Percentiles rank a stretch among this genome's conserved stretches.
Evolutionary conservation across 2,113 vertebrate species (phyloP).

Genomic region (Phainopepla nitens): DNA sequence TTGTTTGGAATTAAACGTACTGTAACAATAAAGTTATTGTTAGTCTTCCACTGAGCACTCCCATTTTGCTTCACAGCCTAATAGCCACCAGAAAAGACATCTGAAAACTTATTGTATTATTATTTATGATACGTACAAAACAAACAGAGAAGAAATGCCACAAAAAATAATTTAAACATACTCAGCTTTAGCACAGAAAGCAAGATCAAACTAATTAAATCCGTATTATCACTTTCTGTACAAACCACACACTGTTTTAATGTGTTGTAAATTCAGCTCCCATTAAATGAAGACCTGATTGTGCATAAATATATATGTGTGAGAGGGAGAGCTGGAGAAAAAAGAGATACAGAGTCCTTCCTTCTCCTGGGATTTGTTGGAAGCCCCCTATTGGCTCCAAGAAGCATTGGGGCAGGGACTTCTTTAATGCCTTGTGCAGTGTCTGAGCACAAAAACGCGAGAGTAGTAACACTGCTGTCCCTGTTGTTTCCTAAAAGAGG

Average conservation of each 20-base stretch:
- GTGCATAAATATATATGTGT: neutral
- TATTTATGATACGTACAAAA: conserved; percentile 46
- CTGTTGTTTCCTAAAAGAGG: conserved; percentile 34
- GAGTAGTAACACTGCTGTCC: neutral
- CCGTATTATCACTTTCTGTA: conserved; percentile 27
- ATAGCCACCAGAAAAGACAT: conserved; percentile 16
- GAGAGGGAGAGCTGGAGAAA: neutral
- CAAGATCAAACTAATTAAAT: conserved; percentile 48
- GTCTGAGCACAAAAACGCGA: fast-evolving
- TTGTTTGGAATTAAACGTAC: conserved; percentile 4
- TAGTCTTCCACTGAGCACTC: conserved; percentile 3
- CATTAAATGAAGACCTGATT: neutral
- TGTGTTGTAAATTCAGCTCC: neutral
- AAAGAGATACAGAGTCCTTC: neutral
- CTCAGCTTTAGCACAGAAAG: conserved; percentile 8
- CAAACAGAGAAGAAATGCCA: conserved; percentile 25
- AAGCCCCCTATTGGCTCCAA: neutral
- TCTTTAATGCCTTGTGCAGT: neutral
- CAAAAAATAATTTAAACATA: conserved; percentile 15
- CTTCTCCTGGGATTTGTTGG: neutral
- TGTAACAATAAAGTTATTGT: conserved; percentile 39
- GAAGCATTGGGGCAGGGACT: neutral
- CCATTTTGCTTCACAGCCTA: conserved; percentile 28
- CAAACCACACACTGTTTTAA: neutral
- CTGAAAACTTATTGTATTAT: conserved; percentile 36